Conservation (phyloP, 2,888 invertebrate genomes). For the Lithophane semibrunnea region DNA sequence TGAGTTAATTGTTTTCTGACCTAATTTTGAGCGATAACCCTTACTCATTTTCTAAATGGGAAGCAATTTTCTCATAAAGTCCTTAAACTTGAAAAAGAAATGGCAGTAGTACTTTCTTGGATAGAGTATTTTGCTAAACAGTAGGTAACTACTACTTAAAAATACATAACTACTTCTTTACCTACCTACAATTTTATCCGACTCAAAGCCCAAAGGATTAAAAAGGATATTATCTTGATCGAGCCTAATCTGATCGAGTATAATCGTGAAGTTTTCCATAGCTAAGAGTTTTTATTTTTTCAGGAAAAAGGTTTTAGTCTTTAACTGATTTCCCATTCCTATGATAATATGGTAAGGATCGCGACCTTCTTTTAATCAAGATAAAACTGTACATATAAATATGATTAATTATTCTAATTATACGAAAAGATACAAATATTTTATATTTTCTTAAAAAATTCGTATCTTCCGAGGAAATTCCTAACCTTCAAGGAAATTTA, state of each 20-base stretch:
- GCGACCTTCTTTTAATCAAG: slow-evolving; percentile 22
- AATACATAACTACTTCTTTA: background rate
- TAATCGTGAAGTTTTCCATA: slow-evolving; percentile 31
- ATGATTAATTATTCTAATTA: background rate
- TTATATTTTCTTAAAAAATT: background rate
- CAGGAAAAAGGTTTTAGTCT: slow-evolving; percentile 13
- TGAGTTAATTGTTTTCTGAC: background rate
- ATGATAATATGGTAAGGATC: slow-evolving; percentile 38
- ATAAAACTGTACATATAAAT: background rate
- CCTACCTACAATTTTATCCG: background rate
- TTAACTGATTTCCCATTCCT: slow-evolving; percentile 40
- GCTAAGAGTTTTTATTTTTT: slow-evolving; percentile 42
- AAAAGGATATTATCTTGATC: slow-evolving; percentile 47
- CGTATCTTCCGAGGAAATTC: background rate
- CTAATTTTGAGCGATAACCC: background rate
- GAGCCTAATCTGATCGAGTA: slow-evolving; percentile 2
- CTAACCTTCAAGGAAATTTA: too few relatives aligned
- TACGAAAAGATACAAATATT: background rate
- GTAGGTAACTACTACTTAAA: too few relatives aligned
- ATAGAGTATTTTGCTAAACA: background rate
- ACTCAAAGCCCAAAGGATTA: slow-evolving; percentile 33
- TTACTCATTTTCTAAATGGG: background rate
- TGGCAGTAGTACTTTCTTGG: background rate
- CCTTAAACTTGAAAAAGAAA: background rate
- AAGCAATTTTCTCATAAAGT: background rate